phyloP scores from a whole-genome alignment of 2,797 vertebrate genomes.

The Sciaenops ocellatus region DNA sequence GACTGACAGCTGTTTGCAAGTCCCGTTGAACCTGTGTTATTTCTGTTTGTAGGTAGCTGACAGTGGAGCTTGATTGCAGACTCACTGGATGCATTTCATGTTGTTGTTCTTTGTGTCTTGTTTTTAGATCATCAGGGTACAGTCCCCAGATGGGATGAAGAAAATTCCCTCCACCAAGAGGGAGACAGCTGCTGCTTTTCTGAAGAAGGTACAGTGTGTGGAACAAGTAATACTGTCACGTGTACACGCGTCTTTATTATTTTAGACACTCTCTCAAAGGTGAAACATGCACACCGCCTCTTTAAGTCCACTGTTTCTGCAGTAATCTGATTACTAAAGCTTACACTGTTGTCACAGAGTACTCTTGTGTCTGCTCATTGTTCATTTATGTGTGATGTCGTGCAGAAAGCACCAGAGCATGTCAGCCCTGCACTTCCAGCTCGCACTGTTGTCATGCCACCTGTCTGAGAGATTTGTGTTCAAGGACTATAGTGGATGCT shows the following conservation, averaged over 20 bases:
- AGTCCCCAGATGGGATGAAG: slow-evolving; percentile 96
- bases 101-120: neutral
- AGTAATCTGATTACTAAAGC: no score
- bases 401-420: slow-evolving; percentile 32
- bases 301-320: neutral
- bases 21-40: neutral
- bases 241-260: neutral
- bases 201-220: slow-evolving; percentile 91
- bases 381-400: slow-evolving; percentile 54
- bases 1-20: slow-evolving; percentile 12
- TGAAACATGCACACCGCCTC: no score
- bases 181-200: slow-evolving; percentile 92
- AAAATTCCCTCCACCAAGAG: slow-evolving; percentile 93
- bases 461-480: slow-evolving; percentile 11
- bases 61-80: neutral
- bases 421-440: slow-evolving; percentile 28
- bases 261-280: neutral
- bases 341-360: neutral
- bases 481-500: neutral
- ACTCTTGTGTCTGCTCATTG: slow-evolving; percentile 13
- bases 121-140: slow-evolving; percentile 92
- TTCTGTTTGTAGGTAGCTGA: neutral
- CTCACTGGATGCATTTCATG: neutral
- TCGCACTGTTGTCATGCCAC: neutral
- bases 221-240: neutral